Base-by-base conservation (phyloP, 2,888 invertebrate genomes). In the Brenthis daphne region DNA sequence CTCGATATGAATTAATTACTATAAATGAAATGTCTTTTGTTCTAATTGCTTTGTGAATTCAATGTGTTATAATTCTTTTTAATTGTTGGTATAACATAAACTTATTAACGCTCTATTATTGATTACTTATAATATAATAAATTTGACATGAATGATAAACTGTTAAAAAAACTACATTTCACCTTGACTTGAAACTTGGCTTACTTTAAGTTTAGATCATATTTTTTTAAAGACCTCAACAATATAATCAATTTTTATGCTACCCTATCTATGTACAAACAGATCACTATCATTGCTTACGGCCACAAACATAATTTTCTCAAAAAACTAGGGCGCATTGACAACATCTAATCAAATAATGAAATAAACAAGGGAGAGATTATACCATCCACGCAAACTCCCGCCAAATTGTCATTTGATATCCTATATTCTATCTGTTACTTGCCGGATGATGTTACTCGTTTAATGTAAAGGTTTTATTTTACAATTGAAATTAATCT, bases 361-460 rank as follows among this genome's bases (percentile, higher is more conserved):
- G 87, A 87, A 86, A 88, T 85, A 87, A 84, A 86, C 83, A 82
- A 82, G 87, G 87, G 85, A 80, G 69, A 69, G 76, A 78, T 82
- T 81, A 81, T 82, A 89, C 87, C 87, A 84, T 84, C 82, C 79
- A 80, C 84, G 72, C 85, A 83, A 89, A 89, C 87, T 86, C 81
- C 76, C 74, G 77, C 80, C 82, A 83, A 88, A 90, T 89, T 85
- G 90, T 79, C 85, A 90, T 91, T 88, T 90, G 90, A 92, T 91
- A 89, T 83, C 81, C 79, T 77, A 80, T 82, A 84, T 80, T 66
- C 74, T 61, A 74, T 74, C 73, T 72, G 82, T 79, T 73, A 76
- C 72, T 76, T 71, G 72, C 70, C 68, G 73, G 76, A 80, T 82
- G 74, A 79, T 82, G 81, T 82, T 82, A 79, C 79, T 77, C 79